phyloP scores from a whole-genome alignment of 2,113 vertebrate genomes.

The Caranx ignobilis region DNA sequence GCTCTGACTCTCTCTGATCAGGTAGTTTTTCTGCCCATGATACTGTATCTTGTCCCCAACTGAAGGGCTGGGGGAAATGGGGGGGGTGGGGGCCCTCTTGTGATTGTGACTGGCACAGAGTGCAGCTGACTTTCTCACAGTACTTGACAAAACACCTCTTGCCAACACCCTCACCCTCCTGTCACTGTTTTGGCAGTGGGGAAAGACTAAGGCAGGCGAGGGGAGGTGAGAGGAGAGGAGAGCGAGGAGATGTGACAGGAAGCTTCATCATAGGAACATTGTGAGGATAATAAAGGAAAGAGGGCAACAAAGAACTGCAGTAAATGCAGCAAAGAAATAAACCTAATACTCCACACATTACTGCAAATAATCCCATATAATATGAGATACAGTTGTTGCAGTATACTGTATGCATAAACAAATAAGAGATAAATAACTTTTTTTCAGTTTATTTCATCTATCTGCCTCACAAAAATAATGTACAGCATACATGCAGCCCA shows the following conservation, averaged over 20 bases:
- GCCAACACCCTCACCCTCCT: constrained; percentile 60
- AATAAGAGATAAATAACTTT: constrained; percentile 10
- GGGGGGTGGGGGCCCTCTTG: background rate
- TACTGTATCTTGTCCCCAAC: constrained; percentile 9
- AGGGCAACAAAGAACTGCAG: constrained; percentile 21
- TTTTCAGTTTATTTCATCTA: constrained; percentile 7
- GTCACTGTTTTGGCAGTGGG: constrained; percentile 60
- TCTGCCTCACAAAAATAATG: constrained; percentile 40
- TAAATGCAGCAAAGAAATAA: constrained; percentile 14
- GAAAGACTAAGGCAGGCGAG: constrained; percentile 39
- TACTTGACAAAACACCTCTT: constrained; percentile 66
- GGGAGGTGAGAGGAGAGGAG: constrained; percentile 28
- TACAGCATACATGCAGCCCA: constrained; percentile 12
- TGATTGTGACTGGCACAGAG: constrained; percentile 64
- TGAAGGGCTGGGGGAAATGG: constrained; percentile 21
- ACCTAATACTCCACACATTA: constrained; percentile 2
- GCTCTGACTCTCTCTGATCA: constrained; percentile 13
- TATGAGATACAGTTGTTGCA: constrained; percentile 5
- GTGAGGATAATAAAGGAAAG: constrained; percentile 20
- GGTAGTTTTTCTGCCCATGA: constrained; percentile 20
- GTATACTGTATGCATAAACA: constrained; percentile 26
- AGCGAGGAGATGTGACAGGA: constrained; percentile 43
- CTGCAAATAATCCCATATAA: background rate
- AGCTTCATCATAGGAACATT: constrained; percentile 62
- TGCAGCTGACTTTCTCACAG: constrained; percentile 54